Evolutionary conservation across 2,888 invertebrate species (phyloP), one percentile per base, ranked within the genome.

Genomic region (Epicampocera succincta): DNA sequence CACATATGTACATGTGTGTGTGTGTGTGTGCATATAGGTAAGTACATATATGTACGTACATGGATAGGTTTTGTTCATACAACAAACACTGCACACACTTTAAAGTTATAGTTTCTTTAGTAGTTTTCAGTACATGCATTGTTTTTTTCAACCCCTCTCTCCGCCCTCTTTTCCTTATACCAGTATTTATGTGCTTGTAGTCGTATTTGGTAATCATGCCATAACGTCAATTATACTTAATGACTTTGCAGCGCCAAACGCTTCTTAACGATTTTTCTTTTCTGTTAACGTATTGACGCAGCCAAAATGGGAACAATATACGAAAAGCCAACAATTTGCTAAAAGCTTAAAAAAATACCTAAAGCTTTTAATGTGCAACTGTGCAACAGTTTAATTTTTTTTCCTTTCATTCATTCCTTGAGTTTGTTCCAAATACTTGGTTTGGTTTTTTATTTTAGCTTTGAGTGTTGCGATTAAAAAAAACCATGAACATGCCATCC

Each of bases 151-250:
- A 33, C 21, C 56, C 25, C 17, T 50, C 1, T 74, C 6, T 46
- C 15, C 19, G 19, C 9, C 19, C n/a, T 29, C 17, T 19, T 13
- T 60, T 42, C 21, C 25, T 21, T n/a, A 44, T 48, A 29, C 12
- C 11, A 42, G 48, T 71, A 58, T 60, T 72, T 79, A 60, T 79
- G 58, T 78, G 19, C 68, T 63, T 65, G 40, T 50, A 58, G 21
- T 58, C 54, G 63, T 74, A 74, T 79, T 65, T 52, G 61, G 61
- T 77, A 81, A 68, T 73, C 68, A 68, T 73, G 72, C 54, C 63
- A 76, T 68, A 77, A 77, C 76, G 81, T 81, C 81, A 81, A 81
- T 81, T 81, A 81, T 76, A 69, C 76, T 77, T 81, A 81, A 81
- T 81, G 81, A 81, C 81, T 81, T 76, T 68, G 61, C 66, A 73